phyloP scores from a whole-genome alignment of 2,888 invertebrate species.

The Melanostoma scalare region DNA sequence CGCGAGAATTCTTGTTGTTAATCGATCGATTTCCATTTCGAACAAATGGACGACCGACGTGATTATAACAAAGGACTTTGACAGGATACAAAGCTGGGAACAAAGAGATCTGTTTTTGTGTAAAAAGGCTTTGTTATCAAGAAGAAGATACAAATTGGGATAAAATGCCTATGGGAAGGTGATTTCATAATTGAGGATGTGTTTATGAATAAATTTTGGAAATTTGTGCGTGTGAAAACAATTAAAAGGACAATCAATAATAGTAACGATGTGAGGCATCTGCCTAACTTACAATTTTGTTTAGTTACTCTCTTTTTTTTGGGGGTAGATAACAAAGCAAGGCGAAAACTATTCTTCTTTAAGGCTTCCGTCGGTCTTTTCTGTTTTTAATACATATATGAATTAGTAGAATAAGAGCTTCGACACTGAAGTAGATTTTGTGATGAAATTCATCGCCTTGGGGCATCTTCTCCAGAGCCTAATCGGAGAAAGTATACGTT shows the following conservation, averaged over 20 bases:
- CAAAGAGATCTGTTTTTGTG: conserved; percentile 19
- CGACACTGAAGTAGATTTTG: too few relatives aligned
- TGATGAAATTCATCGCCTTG: too few relatives aligned
- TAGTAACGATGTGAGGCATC: conserved; percentile 58
- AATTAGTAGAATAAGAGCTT: too few relatives aligned
- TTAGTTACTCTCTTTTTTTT: too few relatives aligned
- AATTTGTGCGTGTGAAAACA: conserved; percentile 7
- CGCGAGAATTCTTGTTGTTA: conserved; percentile 58
- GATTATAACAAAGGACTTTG: conserved; percentile 64
- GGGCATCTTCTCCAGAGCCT: too few relatives aligned
- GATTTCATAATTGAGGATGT: conserved; percentile 15
- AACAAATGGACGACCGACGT: conserved; percentile 62
- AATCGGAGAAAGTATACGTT: too few relatives aligned
- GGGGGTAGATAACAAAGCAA: too few relatives aligned
- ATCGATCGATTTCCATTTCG: conserved; percentile 70
- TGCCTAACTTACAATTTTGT: conserved; percentile 11
- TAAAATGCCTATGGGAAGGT: not conserved
- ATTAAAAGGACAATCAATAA: conserved; percentile 12
- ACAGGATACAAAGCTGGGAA: conserved; percentile 47
- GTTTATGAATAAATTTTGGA: conserved; percentile 51
- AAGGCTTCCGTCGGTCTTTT: too few relatives aligned
- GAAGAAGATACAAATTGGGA: not conserved
- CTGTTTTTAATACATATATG: too few relatives aligned
- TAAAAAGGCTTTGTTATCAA: conserved; percentile 9
- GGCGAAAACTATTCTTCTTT: not conserved